These are phyloP conservation scores for Arizona elegans DNA, from an alignment of 2,113 vertebrate species.

Conservation along the genomic window DNA sequence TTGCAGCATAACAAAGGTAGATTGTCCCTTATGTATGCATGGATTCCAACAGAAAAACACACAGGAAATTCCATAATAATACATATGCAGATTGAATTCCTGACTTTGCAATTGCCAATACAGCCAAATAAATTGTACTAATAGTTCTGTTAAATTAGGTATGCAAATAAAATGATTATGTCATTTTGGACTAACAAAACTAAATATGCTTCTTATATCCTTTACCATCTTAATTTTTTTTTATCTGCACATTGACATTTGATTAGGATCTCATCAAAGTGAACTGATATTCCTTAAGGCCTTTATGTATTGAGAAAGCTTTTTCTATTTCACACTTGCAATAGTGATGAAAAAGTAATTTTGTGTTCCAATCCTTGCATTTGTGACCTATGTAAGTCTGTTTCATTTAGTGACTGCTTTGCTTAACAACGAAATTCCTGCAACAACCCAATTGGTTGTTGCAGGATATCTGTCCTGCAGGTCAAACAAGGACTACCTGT, in stretches of 20 bases:
- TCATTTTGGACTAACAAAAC: background rate
- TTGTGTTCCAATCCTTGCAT: too few species aligned
- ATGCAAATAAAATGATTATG: background rate
- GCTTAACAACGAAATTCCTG: too few species aligned
- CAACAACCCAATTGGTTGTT: too few species aligned
- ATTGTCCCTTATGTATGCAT: constrained; percentile 29
- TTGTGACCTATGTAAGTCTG: too few species aligned
- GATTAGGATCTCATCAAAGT: background rate
- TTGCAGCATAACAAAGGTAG: constrained; percentile 46
- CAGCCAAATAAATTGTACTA: constrained; percentile 47
- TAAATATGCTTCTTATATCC: background rate
- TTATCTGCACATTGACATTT: background rate
- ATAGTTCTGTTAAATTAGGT: constrained; percentile 44
- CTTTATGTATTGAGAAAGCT: background rate
- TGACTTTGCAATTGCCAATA: constrained; percentile 43
- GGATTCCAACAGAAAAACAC: constrained; percentile 35
- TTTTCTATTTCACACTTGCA: background rate
- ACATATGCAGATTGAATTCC: constrained; percentile 52
- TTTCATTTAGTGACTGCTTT: too few species aligned
- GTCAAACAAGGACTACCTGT: background rate
- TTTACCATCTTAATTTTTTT: background rate
- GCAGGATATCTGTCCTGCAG: too few species aligned
- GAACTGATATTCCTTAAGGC: background rate
- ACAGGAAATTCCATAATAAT: constrained; percentile 53
- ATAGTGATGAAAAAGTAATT: too few species aligned